Evolutionary conservation across 2,888 invertebrate genomes (phyloP).

Genomic region (Crematogaster levior): DNA sequence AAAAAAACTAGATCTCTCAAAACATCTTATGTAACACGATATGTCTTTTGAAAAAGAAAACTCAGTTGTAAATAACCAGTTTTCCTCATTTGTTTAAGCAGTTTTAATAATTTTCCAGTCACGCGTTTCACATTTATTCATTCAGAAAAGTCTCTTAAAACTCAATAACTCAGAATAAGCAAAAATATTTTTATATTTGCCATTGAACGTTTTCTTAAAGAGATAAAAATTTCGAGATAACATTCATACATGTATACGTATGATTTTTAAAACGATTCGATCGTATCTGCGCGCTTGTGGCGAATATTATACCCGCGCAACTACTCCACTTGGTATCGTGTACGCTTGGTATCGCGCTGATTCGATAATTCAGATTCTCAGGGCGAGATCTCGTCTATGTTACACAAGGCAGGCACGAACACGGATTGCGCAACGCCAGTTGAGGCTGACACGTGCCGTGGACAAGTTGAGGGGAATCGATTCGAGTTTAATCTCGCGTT

Average conservation of each 20-base stretch:
- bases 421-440: constrained; percentile 40
- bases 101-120: background rate
- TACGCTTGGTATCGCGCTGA: constrained; percentile 20
- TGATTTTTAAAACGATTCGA: background rate
- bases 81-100: background rate
- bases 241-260: background rate
- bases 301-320: background rate
- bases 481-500: constrained; percentile 36
- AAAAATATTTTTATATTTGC: background rate
- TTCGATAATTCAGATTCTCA: constrained; percentile 48
- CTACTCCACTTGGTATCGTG: background rate
- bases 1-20: background rate
- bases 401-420: constrained; percentile 10
- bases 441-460: constrained; percentile 41
- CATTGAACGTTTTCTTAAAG: background rate
- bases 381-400: constrained; percentile 14
- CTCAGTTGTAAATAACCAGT: background rate
- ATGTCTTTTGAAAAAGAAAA: constrained; percentile 11
- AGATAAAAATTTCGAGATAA: background rate
- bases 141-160: background rate
- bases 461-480: constrained; percentile 25
- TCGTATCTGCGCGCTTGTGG: background rate
- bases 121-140: background rate
- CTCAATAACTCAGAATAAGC: background rate
- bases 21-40: background rate